These are phyloP conservation scores for Xenentodon cancila DNA, from an alignment of 2,797 vertebrate genomes.

Conservation along the genomic window DNA sequence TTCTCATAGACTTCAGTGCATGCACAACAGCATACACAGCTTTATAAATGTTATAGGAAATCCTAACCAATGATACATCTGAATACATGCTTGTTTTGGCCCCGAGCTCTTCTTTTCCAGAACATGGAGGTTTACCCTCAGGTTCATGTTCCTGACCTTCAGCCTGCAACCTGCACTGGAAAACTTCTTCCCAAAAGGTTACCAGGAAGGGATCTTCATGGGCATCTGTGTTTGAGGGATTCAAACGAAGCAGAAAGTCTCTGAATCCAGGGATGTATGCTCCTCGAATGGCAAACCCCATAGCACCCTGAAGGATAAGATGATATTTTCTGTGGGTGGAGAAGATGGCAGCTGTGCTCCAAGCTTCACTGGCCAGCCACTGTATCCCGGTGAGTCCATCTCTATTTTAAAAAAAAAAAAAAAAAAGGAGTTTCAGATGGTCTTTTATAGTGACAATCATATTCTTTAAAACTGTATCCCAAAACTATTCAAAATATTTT, in stretches of 20 bases:
- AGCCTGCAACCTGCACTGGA: conserved; percentile 69
- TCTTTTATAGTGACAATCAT: background rate
- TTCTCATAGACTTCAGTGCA: conserved; percentile 74
- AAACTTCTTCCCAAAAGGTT: conserved; percentile 84
- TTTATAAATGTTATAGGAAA: conserved; percentile 87
- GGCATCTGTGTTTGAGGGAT: conserved; percentile 64
- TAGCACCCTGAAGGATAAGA: conserved; percentile 79
- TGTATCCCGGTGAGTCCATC: conserved; percentile 80
- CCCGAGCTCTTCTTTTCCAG: conserved; percentile 76
- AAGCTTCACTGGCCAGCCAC: conserved; percentile 87
- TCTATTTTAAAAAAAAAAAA: conserved; percentile 38
- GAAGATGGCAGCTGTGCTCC: conserved; percentile 85
- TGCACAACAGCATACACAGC: conserved; percentile 80
- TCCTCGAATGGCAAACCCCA: conserved; percentile 83
- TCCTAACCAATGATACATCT: conserved; percentile 85
- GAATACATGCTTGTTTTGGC: conserved; percentile 80
- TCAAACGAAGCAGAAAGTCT: conserved; percentile 79
- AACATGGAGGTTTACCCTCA: conserved; percentile 65
- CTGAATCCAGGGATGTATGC: conserved; percentile 76
- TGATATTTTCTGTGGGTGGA: conserved; percentile 75
- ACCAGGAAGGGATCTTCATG: conserved; percentile 75
- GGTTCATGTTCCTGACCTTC: conserved; percentile 18
- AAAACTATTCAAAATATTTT: too few species aligned
- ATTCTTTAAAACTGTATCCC: background rate
- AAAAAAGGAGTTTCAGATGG: background rate